Conservation (phyloP, 2,797 vertebrate genomes). For the Mormyrus hasselquistii region DNA sequence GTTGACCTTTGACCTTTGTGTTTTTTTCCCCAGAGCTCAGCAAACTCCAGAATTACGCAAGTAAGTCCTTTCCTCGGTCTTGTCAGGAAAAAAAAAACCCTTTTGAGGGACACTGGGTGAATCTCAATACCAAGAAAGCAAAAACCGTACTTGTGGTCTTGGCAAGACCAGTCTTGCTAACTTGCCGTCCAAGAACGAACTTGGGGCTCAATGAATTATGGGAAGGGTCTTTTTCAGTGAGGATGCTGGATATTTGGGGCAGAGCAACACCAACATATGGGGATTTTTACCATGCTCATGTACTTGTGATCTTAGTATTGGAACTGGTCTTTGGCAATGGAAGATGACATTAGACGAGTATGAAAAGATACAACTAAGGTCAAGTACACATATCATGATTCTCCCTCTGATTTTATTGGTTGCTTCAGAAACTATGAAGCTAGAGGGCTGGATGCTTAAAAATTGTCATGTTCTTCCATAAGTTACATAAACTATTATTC, state of each 20-base stretch:
- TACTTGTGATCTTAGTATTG: neutral
- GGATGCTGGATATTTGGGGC: neutral
- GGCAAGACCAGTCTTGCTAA: neutral
- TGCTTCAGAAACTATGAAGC: neutral
- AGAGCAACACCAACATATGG: neutral
- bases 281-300: neutral
- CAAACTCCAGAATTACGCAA: slow-evolving; percentile 67
- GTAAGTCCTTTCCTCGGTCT: slow-evolving; percentile 34
- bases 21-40: slow-evolving; percentile 54
- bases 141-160: neutral
- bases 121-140: neutral
- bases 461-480: neutral
- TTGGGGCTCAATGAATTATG: neutral
- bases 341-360: neutral
- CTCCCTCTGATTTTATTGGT: neutral
- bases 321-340: neutral
- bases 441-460: neutral
- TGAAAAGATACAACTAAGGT: neutral
- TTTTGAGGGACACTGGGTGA: neutral
- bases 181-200: neutral
- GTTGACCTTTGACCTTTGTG: slow-evolving; percentile 11
- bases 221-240: neutral
- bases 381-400: neutral
- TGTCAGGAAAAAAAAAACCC: neutral
- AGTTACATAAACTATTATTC: neutral